Base-by-base conservation (phyloP, 2,797 vertebrate species). In the Acanthurus tractus region DNA sequence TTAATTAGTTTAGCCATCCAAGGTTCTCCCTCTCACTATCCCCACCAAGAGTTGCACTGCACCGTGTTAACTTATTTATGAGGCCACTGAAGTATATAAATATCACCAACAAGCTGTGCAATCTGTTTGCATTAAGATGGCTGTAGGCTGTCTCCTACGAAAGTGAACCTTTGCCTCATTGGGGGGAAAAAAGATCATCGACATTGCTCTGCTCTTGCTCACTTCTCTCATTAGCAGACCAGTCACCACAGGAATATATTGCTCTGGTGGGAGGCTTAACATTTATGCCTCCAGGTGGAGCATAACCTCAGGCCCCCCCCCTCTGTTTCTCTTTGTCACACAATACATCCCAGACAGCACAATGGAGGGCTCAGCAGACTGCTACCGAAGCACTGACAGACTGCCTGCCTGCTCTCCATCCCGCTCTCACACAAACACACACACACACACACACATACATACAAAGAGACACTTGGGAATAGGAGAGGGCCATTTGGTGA, bases 341-440 rank as follows among this genome's bases (percentile, higher is more conserved):
- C 83, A 88, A 89, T 78, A 84, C 76, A 86, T 82, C 84, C 82
- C 81, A 82, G 78, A 81, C 70, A 83, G 76, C 80, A 91, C 89
- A 92, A 92, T 82, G 77, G 81, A 88, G 74, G 87, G 67, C 85
- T 88, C 88, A 66, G 86, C 87, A 92, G 88, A 80, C 85, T 73
- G 85, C 83, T 82, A 76, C 74, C 52, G 56, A 87, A 83, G 86
- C 81, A 78, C 72, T 85, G 87, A 90, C 87, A 90, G 88, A 84
- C 85, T 78, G 84, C 82, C 84, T 73, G 75, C 82, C 80, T 85
- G 85, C 82, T 83, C 70, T 75, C 67, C 56, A 82, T 81, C 70
- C 82, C 82, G 53, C 61, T 65, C 68, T 70, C 79, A 81, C 66
- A 56, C 70, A 64, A 59, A 72, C 79, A 81, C 66, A 56, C 70